These are phyloP conservation scores for Bombus confusus DNA, from an alignment of 1,140 invertebrate species.

Conservation along the genomic window DNA sequence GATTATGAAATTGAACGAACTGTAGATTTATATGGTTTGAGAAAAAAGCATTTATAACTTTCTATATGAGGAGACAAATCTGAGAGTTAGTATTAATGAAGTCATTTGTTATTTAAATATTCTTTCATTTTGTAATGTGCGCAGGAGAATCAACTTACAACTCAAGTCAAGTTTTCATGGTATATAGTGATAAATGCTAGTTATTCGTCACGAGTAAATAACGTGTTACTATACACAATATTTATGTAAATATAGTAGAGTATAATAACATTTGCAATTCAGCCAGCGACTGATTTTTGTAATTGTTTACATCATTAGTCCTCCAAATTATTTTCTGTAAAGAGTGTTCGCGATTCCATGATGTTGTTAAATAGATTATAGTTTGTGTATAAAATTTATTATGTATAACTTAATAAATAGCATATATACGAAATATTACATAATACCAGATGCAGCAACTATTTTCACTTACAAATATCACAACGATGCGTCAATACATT, in stretches of 20 bases:
- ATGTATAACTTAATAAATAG: conserved; percentile 75
- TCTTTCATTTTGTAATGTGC: conserved; percentile 24
- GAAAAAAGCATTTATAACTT: conserved; percentile 44
- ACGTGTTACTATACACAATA: conserved; percentile 69
- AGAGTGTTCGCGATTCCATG: conserved; percentile 61
- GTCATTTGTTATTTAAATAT: conserved; percentile 39
- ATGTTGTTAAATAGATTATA: conserved; percentile 74
- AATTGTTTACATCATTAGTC: conserved; percentile 67
- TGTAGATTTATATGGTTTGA: conserved; percentile 24
- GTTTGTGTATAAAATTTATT: conserved; percentile 77
- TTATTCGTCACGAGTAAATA: conserved; percentile 54
- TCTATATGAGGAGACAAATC: conserved; percentile 1
- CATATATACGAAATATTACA: conserved; percentile 61
- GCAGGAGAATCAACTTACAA: conserved; percentile 32
- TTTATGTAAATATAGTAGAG: conserved; percentile 76
- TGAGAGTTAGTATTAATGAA: conserved; percentile 30
- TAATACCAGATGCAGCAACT: conserved; percentile 34
- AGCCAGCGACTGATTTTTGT: conserved; percentile 72
- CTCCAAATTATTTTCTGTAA: conserved; percentile 62
- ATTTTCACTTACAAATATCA: conserved; percentile 4
- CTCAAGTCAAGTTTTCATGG: conserved; percentile 44
- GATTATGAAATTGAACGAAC: conserved; percentile 37
- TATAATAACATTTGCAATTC: conserved; percentile 70
- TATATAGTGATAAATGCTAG: conserved; percentile 55
- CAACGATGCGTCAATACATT: neutral